Evolutionary conservation across 2,888 invertebrate genomes (phyloP), one percentile per base, ranked within the genome.

Genomic region (Ennomos erosarius): DNA sequence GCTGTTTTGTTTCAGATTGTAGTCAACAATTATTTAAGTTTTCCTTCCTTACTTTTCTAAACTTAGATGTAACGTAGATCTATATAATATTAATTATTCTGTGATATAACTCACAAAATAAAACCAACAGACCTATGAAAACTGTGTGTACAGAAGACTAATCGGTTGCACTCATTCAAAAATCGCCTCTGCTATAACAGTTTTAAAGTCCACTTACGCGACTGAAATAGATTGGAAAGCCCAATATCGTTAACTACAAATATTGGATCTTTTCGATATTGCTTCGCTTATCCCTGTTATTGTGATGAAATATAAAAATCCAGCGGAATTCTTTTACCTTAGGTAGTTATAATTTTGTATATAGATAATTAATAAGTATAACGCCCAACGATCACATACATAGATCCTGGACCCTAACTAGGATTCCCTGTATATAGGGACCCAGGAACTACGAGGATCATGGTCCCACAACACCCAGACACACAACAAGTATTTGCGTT

Each of bases 231-330:
- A 26, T 4, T 68, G 62, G 12, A 55, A 51, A 51, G 63, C 62
- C 67, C 72, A 76, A 75, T 76, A 72, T 75, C 68, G 71, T 65
- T 70, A 72, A 74, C 73, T 74, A 76, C 78, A 79, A 82, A 82
- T 80, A 82, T 79, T 80, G 76, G 74, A 74, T 71, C 73, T 73
- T 71, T 67, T 70, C 74, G 74, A 76, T 82, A 81, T 82, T 82
- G 78, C 72, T 73, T 75, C 55, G 71, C 55, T 55, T 51, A 44
- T 53, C 53, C 40, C 37, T 57, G 56, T 61, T 59, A 63, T 66
- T 67, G 52, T 63, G 62, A 63, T 61, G 52, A 45, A 57, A 59
- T 58, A 55, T 57, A 59, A 56, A 59, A 56, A 54, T 56, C 54
- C 51, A 46, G 35, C 45, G 54, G 57, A 48, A 62, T 55, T 57